These are phyloP conservation scores for Parascotia fuliginaria DNA, from an alignment of 2,888 invertebrate species.

Conservation along the genomic window DNA sequence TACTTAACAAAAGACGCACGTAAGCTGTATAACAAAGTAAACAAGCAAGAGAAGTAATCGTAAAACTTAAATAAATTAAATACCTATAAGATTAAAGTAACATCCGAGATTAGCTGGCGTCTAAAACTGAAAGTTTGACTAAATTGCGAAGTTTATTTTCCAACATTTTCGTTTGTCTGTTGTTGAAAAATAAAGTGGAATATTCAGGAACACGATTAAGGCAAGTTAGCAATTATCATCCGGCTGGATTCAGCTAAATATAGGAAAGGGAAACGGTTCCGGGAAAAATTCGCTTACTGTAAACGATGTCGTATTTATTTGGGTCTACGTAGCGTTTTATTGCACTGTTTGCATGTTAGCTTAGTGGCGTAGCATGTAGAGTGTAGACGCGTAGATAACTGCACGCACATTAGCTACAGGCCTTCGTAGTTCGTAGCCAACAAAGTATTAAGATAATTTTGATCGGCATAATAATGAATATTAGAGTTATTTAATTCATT, in stretches of 20 bases:
- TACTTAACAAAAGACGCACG: too few species aligned
- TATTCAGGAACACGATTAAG: conserved; percentile 1
- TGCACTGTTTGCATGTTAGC: background rate
- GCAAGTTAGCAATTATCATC: conserved; percentile 8
- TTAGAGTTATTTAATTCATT: too few species aligned
- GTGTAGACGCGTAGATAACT: background rate
- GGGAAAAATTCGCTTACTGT: conserved; percentile 2
- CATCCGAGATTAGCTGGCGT: conserved; percentile 8
- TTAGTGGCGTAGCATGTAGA: background rate
- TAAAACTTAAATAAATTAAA: conserved; percentile 31
- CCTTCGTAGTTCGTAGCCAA: background rate
- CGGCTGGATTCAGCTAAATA: conserved; percentile 2
- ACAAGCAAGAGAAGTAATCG: too few species aligned
- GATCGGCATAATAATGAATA: too few species aligned
- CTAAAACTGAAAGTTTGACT: conserved; percentile 27
- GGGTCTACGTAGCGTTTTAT: background rate
- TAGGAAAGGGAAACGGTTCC: background rate
- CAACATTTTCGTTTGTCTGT: conserved; percentile 9
- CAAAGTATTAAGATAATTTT: too few species aligned
- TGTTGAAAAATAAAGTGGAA: conserved; percentile 16
- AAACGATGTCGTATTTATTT: conserved; percentile 2
- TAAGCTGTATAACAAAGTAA: too few species aligned
- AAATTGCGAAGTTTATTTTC: conserved; percentile 25
- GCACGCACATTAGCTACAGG: background rate
- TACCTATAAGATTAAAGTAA: conserved; percentile 27